Percentiles rank a stretch among this genome's conserved stretches.
These are phyloP conservation scores for Fopius arisanus DNA, from an alignment of 1,140 invertebrate genomes.

Conservation along the genomic window DNA sequence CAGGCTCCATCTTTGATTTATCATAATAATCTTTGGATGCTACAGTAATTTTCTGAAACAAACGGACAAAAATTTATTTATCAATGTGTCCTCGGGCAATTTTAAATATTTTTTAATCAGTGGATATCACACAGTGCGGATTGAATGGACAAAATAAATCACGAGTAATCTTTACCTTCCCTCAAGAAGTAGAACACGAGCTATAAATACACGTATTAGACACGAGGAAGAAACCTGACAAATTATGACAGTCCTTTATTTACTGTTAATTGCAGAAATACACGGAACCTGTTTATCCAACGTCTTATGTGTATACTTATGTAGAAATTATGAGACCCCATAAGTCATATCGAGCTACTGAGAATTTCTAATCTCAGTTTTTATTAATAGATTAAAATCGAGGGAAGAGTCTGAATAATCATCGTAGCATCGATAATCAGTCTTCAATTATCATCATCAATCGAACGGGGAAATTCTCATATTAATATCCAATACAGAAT, in stretches of 20 bases:
- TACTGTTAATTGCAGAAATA: background rate
- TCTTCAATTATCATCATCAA: background rate
- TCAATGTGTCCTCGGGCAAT: too few relatives aligned
- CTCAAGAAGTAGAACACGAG: background rate
- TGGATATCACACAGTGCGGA: too few relatives aligned
- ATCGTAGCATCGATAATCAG: background rate
- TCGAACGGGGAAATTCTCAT: background rate
- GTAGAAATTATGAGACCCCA: conserved; percentile 1
- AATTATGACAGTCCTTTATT: background rate
- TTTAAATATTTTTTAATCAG: background rate
- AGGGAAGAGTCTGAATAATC: background rate
- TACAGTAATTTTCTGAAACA: conserved; percentile 18
- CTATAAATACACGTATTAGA: background rate
- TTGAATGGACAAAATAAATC: background rate
- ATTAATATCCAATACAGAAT: background rate
- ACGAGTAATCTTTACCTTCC: background rate
- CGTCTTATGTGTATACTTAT: conserved; percentile 8
- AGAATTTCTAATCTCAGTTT: background rate
- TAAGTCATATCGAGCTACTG: background rate
- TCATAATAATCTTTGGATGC: conserved; percentile 33
- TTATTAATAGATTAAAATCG: background rate
- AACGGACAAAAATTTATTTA: too few relatives aligned
- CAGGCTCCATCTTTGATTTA: conserved; percentile 33
- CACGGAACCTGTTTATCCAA: background rate
- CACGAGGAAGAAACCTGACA: background rate